Conservation (phyloP, 2,888 invertebrate species). For the Erebia palarica region DNA sequence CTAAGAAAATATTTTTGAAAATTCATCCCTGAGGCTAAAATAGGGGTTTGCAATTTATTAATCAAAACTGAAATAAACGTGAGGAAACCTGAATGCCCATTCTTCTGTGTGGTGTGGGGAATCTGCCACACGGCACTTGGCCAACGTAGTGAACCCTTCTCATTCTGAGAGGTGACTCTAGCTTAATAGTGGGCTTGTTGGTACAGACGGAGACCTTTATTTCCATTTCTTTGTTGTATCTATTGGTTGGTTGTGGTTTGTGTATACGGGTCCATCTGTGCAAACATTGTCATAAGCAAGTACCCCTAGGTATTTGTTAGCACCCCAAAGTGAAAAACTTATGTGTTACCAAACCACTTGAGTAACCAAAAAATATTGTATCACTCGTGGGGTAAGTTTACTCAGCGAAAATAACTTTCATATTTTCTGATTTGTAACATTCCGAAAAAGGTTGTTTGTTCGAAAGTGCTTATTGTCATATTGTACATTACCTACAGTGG, state of each 20-base stretch:
- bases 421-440: not conserved
- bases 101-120: no score
- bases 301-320: not conserved
- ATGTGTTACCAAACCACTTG: not conserved
- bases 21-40: no score
- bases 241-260: no score
- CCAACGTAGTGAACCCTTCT: no score
- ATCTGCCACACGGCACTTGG: no score
- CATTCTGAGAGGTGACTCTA: no score
- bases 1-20: no score
- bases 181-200: no score
- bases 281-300: not conserved
- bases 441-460: constrained; percentile 3
- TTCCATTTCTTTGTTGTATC: not conserved
- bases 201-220: no score
- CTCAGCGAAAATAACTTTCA: not conserved
- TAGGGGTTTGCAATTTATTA: no score
- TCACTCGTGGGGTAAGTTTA: constrained; percentile 1
- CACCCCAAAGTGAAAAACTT: not conserved
- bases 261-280: not conserved
- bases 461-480: not conserved
- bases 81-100: no score
- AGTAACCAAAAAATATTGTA: not conserved
- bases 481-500: not conserved
- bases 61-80: no score